These are phyloP conservation scores for Hypomecis punctinalis DNA, from an alignment of 2,888 invertebrate species.

Conservation along the genomic window DNA sequence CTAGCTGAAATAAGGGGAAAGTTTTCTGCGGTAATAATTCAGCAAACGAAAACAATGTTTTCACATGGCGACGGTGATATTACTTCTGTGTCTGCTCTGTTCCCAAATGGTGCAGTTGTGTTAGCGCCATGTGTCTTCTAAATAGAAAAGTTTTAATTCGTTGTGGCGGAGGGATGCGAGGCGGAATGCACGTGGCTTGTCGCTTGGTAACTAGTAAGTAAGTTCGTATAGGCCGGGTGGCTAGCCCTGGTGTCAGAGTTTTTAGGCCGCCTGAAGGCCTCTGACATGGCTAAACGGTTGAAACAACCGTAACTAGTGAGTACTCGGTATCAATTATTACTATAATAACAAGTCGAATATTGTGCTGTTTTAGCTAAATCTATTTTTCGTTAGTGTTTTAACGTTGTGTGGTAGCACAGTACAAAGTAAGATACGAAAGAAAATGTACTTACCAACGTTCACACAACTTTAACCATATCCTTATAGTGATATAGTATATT, in stretches of 20 bases:
- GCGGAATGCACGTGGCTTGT: constrained; percentile 15
- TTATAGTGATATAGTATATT: too few species aligned
- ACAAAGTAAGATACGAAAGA: too few species aligned
- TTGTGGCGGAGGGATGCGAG: constrained; percentile 50
- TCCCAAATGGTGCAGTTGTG: constrained; percentile 52
- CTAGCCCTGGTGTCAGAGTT: too few species aligned
- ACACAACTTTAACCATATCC: too few species aligned
- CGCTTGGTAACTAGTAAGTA: constrained; percentile 8
- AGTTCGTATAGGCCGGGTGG: too few species aligned
- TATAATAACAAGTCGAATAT: not conserved
- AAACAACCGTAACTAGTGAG: not conserved
- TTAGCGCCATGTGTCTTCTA: constrained; percentile 62
- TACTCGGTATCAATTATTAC: not conserved
- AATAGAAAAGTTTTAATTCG: constrained; percentile 76
- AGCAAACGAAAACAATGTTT: constrained; percentile 60
- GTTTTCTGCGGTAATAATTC: constrained; percentile 53
- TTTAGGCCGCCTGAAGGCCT: too few species aligned
- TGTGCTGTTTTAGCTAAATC: too few species aligned
- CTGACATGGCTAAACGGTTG: too few species aligned
- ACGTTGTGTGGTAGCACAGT: too few species aligned
- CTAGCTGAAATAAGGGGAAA: constrained; percentile 51
- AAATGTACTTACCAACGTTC: too few species aligned
- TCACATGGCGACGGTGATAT: constrained; percentile 53
- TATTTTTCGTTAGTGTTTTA: too few species aligned
- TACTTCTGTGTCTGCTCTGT: constrained; percentile 51